Percentiles rank a stretch among this genome's conserved stretches.
Evolutionary conservation across 1,140 invertebrate species (phyloP).

Genomic region (Streblospio benedicti): DNA sequence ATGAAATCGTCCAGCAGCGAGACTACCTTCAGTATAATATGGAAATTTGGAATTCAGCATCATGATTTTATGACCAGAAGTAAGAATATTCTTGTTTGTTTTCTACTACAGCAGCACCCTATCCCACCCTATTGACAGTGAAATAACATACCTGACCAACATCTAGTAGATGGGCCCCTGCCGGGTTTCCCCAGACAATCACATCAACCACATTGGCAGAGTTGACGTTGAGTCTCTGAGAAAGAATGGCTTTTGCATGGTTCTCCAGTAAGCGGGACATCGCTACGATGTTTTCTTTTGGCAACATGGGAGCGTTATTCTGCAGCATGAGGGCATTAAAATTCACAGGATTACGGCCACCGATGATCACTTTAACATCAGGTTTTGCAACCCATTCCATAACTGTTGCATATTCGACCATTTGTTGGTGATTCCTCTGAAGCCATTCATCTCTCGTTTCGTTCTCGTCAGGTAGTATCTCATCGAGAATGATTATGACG

Average conservation of each 20-base stretch:
- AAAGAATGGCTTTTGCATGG: slow-evolving; percentile 38
- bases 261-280: slow-evolving; percentile 36
- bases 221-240: slow-evolving; percentile 35
- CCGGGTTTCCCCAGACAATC: slow-evolving; percentile 42
- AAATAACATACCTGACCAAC: too few species aligned
- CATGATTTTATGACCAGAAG: too few species aligned
- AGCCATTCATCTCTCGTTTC: slow-evolving; percentile 29
- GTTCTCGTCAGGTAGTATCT: slow-evolving; percentile 24
- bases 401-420: slow-evolving; percentile 31
- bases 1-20: too few species aligned
- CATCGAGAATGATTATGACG: slow-evolving; percentile 37
- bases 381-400: slow-evolving; percentile 33
- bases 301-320: slow-evolving; percentile 32
- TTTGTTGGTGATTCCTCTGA: slow-evolving; percentile 30
- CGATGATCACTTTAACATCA: slow-evolving; percentile 34
- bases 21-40: too few species aligned
- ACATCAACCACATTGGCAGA: slow-evolving; percentile 37
- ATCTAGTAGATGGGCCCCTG: too few species aligned
- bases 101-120: too few species aligned
- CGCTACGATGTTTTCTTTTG: slow-evolving; percentile 38
- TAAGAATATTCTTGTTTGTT: too few species aligned
- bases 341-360: slow-evolving; percentile 38
- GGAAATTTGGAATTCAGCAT: too few species aligned
- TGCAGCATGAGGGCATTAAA: slow-evolving; percentile 37
- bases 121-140: too few species aligned